Evolutionary conservation across 2,888 invertebrate species (phyloP).

Genomic region (Heliconius aoede): DNA sequence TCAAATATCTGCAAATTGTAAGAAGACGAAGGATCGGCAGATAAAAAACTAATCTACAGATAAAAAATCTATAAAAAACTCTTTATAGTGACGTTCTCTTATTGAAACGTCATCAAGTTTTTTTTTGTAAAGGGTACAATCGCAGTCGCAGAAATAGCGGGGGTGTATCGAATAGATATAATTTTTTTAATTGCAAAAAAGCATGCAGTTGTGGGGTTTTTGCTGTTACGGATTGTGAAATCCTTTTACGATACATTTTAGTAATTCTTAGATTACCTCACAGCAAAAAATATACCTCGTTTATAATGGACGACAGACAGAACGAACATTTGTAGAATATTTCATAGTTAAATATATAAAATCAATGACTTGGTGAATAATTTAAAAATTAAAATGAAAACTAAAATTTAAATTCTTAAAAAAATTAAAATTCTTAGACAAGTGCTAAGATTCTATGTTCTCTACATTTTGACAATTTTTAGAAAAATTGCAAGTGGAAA

Average conservation of each 20-base stretch:
- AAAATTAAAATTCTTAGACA: no score
- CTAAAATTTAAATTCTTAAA: no score
- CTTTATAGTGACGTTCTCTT: constrained; percentile 53
- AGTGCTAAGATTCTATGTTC: not conserved
- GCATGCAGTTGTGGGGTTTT: constrained; percentile 62
- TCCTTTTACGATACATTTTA: constrained; percentile 48
- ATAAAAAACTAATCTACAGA: constrained; percentile 46
- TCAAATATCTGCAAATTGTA: constrained; percentile 55
- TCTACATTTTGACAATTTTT: not conserved
- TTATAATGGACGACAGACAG: constrained; percentile 2
- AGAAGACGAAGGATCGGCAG: constrained; percentile 50
- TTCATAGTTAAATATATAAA: not conserved
- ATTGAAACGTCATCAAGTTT: constrained; percentile 65
- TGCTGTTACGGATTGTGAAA: constrained; percentile 49
- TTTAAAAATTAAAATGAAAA: not conserved
- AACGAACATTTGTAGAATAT: constrained; percentile 3
- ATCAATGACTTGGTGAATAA: not conserved
- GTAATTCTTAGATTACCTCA: constrained; percentile 53
- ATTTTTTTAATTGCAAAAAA: constrained; percentile 58
- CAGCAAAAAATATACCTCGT: constrained; percentile 34
- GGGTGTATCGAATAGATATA: constrained; percentile 49
- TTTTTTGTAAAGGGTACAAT: constrained; percentile 62
- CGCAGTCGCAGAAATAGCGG: constrained; percentile 52
- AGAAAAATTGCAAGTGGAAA: not conserved
- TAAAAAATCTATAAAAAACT: constrained; percentile 48